Evolutionary conservation across 2,888 invertebrate species (phyloP).

Genomic region (Formica aserva): DNA sequence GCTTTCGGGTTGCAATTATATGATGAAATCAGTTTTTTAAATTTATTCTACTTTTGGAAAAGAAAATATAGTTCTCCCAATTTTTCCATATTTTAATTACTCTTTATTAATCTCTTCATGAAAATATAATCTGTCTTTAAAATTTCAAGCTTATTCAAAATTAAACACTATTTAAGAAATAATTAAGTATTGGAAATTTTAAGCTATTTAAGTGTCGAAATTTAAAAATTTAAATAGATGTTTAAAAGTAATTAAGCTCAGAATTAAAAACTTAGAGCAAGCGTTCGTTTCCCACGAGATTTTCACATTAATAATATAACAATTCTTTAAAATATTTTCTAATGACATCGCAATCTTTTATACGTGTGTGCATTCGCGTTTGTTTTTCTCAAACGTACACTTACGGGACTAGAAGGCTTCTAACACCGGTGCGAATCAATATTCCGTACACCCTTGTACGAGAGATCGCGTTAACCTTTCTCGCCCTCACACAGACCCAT

Average conservation of each 20-base stretch:
- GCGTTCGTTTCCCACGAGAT: background rate
- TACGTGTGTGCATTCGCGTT: constrained; percentile 16
- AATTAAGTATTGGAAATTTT: background rate
- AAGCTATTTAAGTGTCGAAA: background rate
- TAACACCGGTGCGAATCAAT: constrained; percentile 71
- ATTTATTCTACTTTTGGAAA: background rate
- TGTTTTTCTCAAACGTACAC: constrained; percentile 33
- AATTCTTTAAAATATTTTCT: constrained; percentile 11
- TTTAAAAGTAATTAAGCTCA: constrained; percentile 1
- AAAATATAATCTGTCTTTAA: background rate
- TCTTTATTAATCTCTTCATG: background rate
- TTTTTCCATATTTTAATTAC: background rate
- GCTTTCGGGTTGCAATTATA: background rate
- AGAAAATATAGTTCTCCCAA: background rate
- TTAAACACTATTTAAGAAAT: background rate
- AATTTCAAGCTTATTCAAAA: background rate
- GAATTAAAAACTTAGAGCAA: background rate
- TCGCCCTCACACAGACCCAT: constrained; percentile 61
- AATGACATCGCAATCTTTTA: background rate
- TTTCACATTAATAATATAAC: constrained; percentile 14
- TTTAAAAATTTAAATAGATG: background rate
- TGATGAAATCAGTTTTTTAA: background rate
- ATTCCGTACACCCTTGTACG: constrained; percentile 65
- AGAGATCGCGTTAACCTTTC: constrained; percentile 75
- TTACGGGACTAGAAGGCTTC: constrained; percentile 53